These are phyloP conservation scores for Drosophila micromelanica DNA, from an alignment of 1,140 invertebrate genomes.

Conservation along the genomic window DNA sequence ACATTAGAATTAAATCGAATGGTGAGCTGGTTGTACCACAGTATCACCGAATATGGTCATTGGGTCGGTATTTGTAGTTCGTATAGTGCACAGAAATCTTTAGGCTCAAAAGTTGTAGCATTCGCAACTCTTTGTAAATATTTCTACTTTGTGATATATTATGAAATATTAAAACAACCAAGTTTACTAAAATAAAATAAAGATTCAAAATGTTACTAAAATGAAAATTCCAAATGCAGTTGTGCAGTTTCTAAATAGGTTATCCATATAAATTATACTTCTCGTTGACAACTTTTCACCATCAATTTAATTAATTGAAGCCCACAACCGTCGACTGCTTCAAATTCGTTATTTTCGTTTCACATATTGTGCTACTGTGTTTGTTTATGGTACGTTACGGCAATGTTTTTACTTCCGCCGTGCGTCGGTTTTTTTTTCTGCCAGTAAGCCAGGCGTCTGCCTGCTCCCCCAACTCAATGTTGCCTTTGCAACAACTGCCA, in stretches of 20 bases:
- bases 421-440: too few species aligned
- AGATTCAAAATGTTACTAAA: too few species aligned
- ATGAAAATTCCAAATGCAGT: too few species aligned
- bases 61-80: too few species aligned
- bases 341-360: conserved; percentile 55
- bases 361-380: conserved; percentile 55
- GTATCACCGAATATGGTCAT: background rate
- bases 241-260: background rate
- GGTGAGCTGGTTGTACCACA: conserved; percentile 2
- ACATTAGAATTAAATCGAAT: conserved; percentile 34
- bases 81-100: too few species aligned
- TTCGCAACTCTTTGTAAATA: too few species aligned
- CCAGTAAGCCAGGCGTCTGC: background rate
- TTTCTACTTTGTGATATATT: too few species aligned
- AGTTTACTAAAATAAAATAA: too few species aligned
- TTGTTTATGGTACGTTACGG: conserved; percentile 52
- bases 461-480: conserved; percentile 45
- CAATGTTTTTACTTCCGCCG: conserved; percentile 40
- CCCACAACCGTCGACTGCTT: conserved; percentile 40
- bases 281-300: conserved; percentile 11
- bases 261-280: background rate
- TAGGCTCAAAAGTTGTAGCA: too few species aligned
- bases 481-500: conserved; percentile 77
- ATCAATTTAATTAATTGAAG: conserved; percentile 13
- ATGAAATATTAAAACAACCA: too few species aligned